These are phyloP conservation scores for Luffia ferchaultella DNA, from an alignment of 2,888 invertebrate genomes.

Conservation along the genomic window DNA sequence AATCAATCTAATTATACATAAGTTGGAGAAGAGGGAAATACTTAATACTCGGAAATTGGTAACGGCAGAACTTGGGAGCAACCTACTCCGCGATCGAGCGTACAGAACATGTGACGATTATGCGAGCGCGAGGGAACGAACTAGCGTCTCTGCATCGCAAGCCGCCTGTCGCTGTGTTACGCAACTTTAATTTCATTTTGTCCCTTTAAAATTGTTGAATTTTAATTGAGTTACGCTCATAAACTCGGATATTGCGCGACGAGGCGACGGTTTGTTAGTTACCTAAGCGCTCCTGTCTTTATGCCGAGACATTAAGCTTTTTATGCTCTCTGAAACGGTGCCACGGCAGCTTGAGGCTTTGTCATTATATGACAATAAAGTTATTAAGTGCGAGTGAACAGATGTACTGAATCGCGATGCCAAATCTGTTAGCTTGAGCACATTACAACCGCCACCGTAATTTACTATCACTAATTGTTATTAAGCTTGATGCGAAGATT, in stretches of 20 bases:
- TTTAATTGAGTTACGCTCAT: constrained; percentile 51
- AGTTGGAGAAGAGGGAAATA: no score
- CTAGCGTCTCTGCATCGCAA: neutral
- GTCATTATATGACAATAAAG: constrained; percentile 44
- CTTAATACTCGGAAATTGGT: no score
- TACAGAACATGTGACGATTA: no score
- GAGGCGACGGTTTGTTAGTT: constrained; percentile 37
- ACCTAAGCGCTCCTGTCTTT: constrained; percentile 30
- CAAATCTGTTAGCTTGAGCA: constrained; percentile 52
- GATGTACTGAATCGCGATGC: constrained; percentile 40
- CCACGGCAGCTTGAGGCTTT: constrained; percentile 11
- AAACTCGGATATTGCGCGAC: constrained; percentile 30
- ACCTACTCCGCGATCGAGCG: no score
- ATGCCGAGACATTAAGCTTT: constrained; percentile 28
- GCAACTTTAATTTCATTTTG: constrained; percentile 52
- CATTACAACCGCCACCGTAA: constrained; percentile 39
- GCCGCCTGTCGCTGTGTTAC: constrained; percentile 22
- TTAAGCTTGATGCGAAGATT: neutral
- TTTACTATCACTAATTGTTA: neutral
- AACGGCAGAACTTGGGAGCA: no score
- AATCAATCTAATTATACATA: no score
- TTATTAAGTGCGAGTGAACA: constrained; percentile 38
- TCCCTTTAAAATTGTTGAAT: constrained; percentile 41
- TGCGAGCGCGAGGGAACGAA: neutral
- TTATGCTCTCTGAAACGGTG: constrained; percentile 21